Conservation (phyloP, 2,113 vertebrate genomes). For the Tragelaphus strepsiceros region DNA sequence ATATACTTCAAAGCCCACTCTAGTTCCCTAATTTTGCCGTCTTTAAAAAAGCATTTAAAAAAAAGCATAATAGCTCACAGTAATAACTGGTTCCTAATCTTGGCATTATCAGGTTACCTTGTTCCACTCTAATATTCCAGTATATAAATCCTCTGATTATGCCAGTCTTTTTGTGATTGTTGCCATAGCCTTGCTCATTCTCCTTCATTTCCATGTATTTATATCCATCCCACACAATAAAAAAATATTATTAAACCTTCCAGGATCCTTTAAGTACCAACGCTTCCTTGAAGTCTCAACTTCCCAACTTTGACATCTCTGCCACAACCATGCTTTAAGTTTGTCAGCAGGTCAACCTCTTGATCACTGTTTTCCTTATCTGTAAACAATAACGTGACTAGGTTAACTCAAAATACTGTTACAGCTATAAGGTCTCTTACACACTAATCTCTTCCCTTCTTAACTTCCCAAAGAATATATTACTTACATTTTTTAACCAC, state of each 20-base stretch:
- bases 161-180: background rate
- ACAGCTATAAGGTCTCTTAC: background rate
- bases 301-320: background rate
- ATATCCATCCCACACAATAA: background rate
- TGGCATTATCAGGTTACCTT: background rate
- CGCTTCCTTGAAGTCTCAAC: background rate
- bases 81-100: background rate
- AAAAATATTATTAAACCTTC: background rate
- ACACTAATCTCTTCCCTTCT: background rate
- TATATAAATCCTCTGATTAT: background rate
- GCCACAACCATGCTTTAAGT: background rate
- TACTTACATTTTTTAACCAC: background rate
- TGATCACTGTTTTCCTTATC: background rate
- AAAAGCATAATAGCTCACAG: background rate
- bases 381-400: background rate
- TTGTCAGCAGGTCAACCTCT: background rate
- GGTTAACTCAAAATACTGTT: constrained; percentile 19
- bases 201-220: background rate
- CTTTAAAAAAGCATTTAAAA: background rate
- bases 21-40: background rate
- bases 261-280: background rate
- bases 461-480: background rate
- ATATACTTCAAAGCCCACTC: background rate
- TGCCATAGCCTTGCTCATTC: background rate
- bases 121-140: background rate